These are phyloP conservation scores for Manis pentadactyla DNA, from an alignment of 2,797 vertebrate species.

Conservation along the genomic window DNA sequence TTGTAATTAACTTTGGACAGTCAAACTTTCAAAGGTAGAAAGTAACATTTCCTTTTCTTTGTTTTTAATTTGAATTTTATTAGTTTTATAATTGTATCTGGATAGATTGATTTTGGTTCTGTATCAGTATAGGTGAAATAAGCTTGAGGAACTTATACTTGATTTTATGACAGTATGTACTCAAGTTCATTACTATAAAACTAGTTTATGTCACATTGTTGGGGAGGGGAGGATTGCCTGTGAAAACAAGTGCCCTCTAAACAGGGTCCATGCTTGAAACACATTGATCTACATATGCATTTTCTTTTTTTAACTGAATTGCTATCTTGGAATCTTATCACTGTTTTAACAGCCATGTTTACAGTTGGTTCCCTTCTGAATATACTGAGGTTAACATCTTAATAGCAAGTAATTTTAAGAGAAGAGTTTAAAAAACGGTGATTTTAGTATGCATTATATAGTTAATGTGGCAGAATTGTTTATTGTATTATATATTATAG, in stretches of 20 bases:
- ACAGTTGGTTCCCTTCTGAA: neutral
- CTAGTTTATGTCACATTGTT: neutral
- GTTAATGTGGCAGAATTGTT: neutral
- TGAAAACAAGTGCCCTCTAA: neutral
- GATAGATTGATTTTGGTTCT: neutral
- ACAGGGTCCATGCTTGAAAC: neutral
- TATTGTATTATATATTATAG: neutral
- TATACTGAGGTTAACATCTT: neutral
- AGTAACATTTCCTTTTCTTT: neutral
- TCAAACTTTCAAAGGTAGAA: neutral
- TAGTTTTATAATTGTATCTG: neutral
- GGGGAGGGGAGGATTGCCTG: neutral
- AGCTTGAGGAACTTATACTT: neutral
- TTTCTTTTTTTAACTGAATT: neutral
- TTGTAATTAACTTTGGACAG: neutral
- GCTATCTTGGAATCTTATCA: neutral
- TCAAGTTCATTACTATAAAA: neutral
- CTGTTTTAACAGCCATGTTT: neutral
- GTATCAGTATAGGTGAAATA: neutral
- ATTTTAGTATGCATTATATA: neutral
- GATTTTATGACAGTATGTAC: neutral
- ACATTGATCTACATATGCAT: neutral
- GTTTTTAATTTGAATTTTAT: neutral
- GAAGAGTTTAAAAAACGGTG: conserved; percentile 16
- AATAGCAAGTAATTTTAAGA: conserved; percentile 8